Evolutionary conservation across 2,888 invertebrate species (phyloP).

Genomic region (Drosophila neotestacea): DNA sequence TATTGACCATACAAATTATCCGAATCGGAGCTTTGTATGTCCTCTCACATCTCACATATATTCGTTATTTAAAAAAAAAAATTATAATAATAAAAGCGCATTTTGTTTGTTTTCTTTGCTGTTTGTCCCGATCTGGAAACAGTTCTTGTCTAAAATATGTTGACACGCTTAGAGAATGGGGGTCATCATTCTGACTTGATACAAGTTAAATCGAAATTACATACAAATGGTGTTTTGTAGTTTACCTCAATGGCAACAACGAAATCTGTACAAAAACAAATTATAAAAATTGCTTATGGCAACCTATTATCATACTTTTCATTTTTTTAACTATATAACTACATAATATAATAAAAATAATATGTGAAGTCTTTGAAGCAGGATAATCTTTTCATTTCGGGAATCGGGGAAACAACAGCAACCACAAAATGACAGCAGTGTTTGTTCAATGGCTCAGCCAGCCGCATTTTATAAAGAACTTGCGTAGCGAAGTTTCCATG

Average conservation of each 20-base stretch:
- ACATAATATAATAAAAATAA: slow-evolving; percentile 42
- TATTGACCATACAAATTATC: slow-evolving; percentile 16
- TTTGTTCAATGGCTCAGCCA: slow-evolving; percentile 84
- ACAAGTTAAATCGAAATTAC: slow-evolving; percentile 57
- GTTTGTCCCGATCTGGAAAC: slow-evolving; percentile 1
- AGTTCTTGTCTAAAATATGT: slow-evolving; percentile 14
- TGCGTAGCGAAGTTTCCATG: slow-evolving; percentile 86
- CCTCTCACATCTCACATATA: slow-evolving; percentile 40
- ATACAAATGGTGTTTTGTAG: slow-evolving; percentile 45
- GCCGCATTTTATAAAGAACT: slow-evolving; percentile 85
- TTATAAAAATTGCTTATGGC: slow-evolving; percentile 39
- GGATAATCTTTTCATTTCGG: slow-evolving; percentile 32
- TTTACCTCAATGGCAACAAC: slow-evolving; percentile 47
- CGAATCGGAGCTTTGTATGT: slow-evolving; percentile 18
- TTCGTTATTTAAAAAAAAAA: slow-evolving; percentile 13
- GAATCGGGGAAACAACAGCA: slow-evolving; percentile 7
- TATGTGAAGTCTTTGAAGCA: slow-evolving; percentile 63
- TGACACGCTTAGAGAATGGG: slow-evolving; percentile 21
- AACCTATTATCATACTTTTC: slow-evolving; percentile 40
- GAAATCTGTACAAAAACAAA: slow-evolving; percentile 41
- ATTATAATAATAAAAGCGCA: slow-evolving; percentile 28
- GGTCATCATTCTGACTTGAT: slow-evolving; percentile 58
- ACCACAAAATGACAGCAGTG: slow-evolving; percentile 3
- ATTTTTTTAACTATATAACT: slow-evolving; percentile 57
- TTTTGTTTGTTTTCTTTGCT: slow-evolving; percentile 19